These are phyloP conservation scores for Lamellibrachia columna DNA, from an alignment of 2,888 invertebrate genomes.

Conservation along the genomic window DNA sequence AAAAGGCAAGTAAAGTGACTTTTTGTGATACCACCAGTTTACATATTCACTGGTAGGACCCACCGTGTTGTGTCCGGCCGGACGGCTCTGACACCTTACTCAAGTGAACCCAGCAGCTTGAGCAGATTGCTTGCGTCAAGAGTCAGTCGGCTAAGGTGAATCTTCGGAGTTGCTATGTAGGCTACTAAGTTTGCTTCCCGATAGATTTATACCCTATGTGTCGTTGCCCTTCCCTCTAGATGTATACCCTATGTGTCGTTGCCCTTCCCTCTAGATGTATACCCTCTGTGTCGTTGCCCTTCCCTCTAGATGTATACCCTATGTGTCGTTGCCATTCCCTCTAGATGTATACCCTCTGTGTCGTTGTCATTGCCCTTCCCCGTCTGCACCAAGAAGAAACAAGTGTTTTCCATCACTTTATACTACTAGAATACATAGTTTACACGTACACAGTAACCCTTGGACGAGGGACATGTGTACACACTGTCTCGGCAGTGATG, in stretches of 20 bases:
- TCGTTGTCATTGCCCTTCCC: background rate
- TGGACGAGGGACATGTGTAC: background rate
- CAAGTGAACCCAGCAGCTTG: background rate
- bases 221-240: background rate
- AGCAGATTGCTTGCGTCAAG: too few relatives aligned
- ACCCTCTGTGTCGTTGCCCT: too few relatives aligned
- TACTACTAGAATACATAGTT: slow-evolving; percentile 1
- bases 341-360: background rate
- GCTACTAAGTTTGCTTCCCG: too few relatives aligned
- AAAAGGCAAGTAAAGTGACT: background rate
- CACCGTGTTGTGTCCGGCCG: background rate
- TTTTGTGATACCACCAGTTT: background rate
- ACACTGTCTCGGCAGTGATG: background rate
- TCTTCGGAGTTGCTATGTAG: background rate
- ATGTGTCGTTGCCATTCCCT: too few relatives aligned
- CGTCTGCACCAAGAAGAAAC: background rate
- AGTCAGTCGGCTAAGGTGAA: background rate
- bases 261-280: too few relatives aligned
- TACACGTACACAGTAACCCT: background rate
- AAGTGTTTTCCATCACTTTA: background rate
- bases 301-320: background rate
- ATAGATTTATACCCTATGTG: too few relatives aligned
- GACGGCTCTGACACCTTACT: background rate
- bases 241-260: too few relatives aligned
- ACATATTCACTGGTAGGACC: background rate